Conservation (phyloP, 2,797 vertebrate genomes). For the Hafferia zeledoni region DNA sequence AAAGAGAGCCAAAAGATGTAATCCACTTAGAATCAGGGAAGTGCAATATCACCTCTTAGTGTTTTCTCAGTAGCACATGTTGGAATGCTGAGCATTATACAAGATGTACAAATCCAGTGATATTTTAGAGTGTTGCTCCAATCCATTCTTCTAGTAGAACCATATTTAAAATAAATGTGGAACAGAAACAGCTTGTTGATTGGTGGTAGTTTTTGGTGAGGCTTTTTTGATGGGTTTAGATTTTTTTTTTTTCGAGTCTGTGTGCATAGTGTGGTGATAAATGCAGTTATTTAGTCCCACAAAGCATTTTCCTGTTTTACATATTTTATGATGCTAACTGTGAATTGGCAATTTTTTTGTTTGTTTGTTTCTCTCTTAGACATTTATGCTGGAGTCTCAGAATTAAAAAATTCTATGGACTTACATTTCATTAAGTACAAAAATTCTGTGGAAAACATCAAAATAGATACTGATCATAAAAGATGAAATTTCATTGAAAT, state of each 20-base stretch:
- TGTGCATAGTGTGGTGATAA: neutral
- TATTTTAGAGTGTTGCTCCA: neutral
- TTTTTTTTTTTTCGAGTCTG: neutral
- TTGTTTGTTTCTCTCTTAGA: neutral
- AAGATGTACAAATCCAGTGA: neutral
- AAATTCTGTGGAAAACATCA: neutral
- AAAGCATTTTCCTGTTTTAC: neutral
- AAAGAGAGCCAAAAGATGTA: neutral
- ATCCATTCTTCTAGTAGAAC: neutral
- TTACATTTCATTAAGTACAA: neutral
- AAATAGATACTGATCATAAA: neutral
- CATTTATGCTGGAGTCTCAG: neutral
- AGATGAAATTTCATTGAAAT: constrained; percentile 31
- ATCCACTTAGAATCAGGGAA: neutral
- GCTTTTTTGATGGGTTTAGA: too few species aligned
- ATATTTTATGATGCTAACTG: neutral
- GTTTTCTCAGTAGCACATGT: constrained; percentile 1
- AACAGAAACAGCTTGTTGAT: constrained; percentile 29
- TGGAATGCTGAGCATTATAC: neutral
- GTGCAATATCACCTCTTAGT: neutral
- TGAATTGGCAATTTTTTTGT: neutral
- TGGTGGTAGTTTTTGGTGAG: neutral
- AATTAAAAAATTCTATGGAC: neutral
- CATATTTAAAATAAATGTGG: neutral
- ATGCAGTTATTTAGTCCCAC: neutral